phyloP scores from a whole-genome alignment of 2,113 vertebrate species.

The Leptobrachium ailaonicum region DNA sequence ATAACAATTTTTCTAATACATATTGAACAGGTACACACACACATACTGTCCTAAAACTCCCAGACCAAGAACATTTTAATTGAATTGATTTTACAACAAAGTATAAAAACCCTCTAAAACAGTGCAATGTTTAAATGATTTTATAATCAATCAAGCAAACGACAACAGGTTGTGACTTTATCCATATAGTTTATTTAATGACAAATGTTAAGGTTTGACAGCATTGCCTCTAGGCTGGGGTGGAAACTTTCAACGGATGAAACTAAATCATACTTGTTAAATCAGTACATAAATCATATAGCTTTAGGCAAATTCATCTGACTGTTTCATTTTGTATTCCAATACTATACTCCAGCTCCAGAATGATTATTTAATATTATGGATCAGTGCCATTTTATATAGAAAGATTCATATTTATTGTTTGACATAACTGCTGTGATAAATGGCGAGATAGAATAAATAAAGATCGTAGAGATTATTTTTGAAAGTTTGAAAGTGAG shows the following conservation, averaged over 20 bases:
- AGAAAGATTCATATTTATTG: constrained; percentile 28
- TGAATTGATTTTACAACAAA: no score
- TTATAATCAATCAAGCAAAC: constrained; percentile 59
- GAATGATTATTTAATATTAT: constrained; percentile 44
- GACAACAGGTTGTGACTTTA: constrained; percentile 63
- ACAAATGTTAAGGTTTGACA: constrained; percentile 59
- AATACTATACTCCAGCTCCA: constrained; percentile 29
- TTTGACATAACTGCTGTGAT: constrained; percentile 13
- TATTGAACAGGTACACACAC: no score
- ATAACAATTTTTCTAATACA: no score
- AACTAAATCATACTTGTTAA: constrained; percentile 56
- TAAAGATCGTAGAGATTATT: background rate
- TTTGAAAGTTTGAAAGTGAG: constrained; percentile 1
- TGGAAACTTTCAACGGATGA: constrained; percentile 53
- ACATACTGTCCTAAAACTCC: no score
- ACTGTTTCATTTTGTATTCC: constrained; percentile 50
- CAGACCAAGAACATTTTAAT: no score
- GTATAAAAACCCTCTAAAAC: background rate
- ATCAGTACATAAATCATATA: constrained; percentile 53
- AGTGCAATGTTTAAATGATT: background rate
- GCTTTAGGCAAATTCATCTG: constrained; percentile 21
- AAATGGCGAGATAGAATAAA: constrained; percentile 10
- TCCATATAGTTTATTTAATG: constrained; percentile 56
- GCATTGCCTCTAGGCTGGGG: constrained; percentile 56
- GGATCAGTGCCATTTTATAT: constrained; percentile 45